A percentile compares a stretch with the other conserved stretches of the same genome.
Conservation (phyloP, 2,113 vertebrate genomes). For the Urocitellus parryii region DNA sequence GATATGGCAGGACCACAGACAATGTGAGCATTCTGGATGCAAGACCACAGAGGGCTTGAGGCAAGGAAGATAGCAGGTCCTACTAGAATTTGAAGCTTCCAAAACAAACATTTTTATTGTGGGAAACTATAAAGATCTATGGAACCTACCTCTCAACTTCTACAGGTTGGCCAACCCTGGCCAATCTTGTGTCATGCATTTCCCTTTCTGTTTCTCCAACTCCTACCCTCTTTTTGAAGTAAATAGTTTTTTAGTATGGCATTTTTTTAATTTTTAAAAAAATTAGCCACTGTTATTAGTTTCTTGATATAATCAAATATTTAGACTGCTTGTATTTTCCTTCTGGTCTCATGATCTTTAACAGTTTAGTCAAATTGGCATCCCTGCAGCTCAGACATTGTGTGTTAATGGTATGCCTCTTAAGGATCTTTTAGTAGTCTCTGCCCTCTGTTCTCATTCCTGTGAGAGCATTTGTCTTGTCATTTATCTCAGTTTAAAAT, state of each 20-base stretch:
- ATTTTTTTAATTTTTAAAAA: neutral
- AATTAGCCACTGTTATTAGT: neutral
- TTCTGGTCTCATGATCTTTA: neutral
- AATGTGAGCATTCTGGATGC: neutral
- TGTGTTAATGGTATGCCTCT: neutral
- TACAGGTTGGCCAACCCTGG: neutral
- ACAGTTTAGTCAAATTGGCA: neutral
- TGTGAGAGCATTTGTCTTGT: neutral
- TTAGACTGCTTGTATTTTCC: neutral
- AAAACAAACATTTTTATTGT: neutral
- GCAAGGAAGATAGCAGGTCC: neutral
- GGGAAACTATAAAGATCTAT: neutral
- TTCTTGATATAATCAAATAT: slow-evolving; percentile 4
- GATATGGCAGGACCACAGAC: neutral
- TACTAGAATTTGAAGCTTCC: slow-evolving; percentile 3
- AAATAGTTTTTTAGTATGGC: neutral
- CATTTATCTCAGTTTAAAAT: slow-evolving; percentile 35
- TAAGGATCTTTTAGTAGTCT: neutral
- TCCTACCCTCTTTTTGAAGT: neutral
- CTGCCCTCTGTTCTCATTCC: neutral
- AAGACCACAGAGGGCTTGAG: neutral
- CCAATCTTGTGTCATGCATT: neutral
- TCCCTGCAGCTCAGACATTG: neutral
- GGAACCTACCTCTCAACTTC: neutral
- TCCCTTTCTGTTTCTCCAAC: neutral